A percentile compares a stretch with the other conserved stretches of the same genome.
phyloP scores from a whole-genome alignment of 2,113 vertebrate genomes.

The Thamnaconus septentrionalis region DNA sequence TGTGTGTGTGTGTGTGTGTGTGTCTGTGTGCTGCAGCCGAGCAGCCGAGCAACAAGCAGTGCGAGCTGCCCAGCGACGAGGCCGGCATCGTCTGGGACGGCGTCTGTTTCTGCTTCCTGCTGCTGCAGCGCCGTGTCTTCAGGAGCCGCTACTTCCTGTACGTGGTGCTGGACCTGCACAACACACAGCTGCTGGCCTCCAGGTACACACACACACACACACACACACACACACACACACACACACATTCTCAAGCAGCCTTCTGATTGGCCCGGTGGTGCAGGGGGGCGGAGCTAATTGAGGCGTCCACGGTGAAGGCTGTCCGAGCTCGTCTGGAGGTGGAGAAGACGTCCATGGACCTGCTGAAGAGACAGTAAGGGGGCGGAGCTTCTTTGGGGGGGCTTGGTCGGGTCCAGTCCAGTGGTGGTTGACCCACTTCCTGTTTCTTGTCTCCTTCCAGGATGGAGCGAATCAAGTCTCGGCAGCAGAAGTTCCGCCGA shows the following conservation, averaged over 20 bases:
- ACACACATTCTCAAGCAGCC: slow-evolving; percentile 69
- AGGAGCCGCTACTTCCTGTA: slow-evolving; percentile 96
- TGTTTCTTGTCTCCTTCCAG: slow-evolving; percentile 60
- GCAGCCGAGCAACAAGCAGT: slow-evolving; percentile 70
- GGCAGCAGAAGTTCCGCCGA: slow-evolving; percentile 93
- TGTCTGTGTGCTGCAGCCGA: slow-evolving; percentile 65
- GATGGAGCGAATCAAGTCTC: slow-evolving; percentile 95
- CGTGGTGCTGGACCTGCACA: slow-evolving; percentile 91
- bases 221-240: neutral
- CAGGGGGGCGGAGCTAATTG: slow-evolving; percentile 94
- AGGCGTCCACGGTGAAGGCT: slow-evolving; percentile 93
- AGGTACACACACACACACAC: slow-evolving; percentile 75
- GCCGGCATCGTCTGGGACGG: slow-evolving; percentile 97
- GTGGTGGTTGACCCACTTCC: neutral
- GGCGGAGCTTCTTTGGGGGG: neutral
- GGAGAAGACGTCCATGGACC: slow-evolving; percentile 95
- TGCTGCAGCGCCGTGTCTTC: slow-evolving; percentile 94
- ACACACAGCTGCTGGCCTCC: slow-evolving; percentile 91
- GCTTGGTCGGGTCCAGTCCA: neutral
- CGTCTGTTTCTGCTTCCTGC: slow-evolving; percentile 92
- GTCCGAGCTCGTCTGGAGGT: slow-evolving; percentile 92
- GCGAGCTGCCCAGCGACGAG: slow-evolving; percentile 91
- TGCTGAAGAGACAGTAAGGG: slow-evolving; percentile 95
- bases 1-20: neutral
- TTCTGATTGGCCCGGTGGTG: neutral